Evolutionary conservation across 2,888 invertebrate genomes (phyloP), one percentile per base, ranked within the genome.

Genomic region (Ryuthela nishihirai): DNA sequence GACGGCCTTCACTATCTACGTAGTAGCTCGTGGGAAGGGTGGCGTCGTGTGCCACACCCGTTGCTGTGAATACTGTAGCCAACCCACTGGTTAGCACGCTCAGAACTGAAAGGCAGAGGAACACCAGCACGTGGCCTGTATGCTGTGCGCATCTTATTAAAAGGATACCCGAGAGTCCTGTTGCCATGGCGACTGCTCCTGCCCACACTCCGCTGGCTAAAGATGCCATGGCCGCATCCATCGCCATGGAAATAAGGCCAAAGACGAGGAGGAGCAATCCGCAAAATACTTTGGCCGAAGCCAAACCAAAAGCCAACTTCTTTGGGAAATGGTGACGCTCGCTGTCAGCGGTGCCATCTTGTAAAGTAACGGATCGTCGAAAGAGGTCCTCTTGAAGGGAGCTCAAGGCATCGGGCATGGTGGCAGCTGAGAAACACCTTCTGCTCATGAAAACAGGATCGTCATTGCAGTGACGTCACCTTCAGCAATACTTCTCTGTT

Each of bases 11-110:
- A 34, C 64, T 65, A 6, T 68, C 67, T 29, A 65, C 77, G 69
- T 70, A 81, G 71, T 79, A 80, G 72, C 76, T 77, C 47, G 69
- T 74, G 47, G 67, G 67, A 38, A 66, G 62, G 20, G 68, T 68
- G 2, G 69, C 68, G 54, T 73, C 73, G 36, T 72, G 64, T 38
- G 72, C 67, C 17, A 73, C 64, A 9, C 73, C 73, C 23, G 71
- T 72, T 32, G 72, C 68, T 5, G 73, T 70, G 43, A 74, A 69
- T 9, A 73, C 70, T 34, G 73, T 67, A 12, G 70, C 72, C 40
- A 73, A 64, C 42, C 71, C 72, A 53, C 67, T 69, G 26, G 72
- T 71, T 17, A 71, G 71, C 15, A 72, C 66, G 4, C 70, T 69
- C 24, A 72, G 69, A 25, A 73, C 65, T 41, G 70, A 71, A 29